Evolutionary conservation across 2,797 vertebrate species (phyloP).

Genomic region (Picus viridis): DNA sequence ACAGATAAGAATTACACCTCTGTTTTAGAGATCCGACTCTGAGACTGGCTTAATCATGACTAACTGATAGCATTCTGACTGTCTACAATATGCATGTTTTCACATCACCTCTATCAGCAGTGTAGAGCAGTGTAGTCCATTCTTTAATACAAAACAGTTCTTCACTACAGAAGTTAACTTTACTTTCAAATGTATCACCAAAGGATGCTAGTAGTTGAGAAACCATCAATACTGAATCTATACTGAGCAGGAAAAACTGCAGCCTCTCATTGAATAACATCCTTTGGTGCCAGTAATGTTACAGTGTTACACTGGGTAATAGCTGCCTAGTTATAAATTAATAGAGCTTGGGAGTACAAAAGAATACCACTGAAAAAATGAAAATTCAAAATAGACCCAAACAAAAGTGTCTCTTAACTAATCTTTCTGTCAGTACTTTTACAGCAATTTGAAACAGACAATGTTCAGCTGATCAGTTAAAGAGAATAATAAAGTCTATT

Average conservation of each 20-base stretch:
- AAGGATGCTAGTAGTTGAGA: background rate
- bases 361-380: background rate
- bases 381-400: background rate
- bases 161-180: background rate
- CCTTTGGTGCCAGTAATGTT: background rate
- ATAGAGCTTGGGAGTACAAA: background rate
- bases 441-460: background rate
- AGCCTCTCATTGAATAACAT: background rate
- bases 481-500: background rate
- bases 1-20: background rate
- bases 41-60: background rate
- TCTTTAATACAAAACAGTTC: background rate
- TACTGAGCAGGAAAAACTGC: background rate
- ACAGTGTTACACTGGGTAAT: background rate
- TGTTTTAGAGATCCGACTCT: background rate
- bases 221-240: background rate
- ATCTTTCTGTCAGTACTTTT: background rate
- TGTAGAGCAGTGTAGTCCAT: background rate
- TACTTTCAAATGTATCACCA: background rate
- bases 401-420: background rate
- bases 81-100: background rate
- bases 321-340: background rate
- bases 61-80: background rate
- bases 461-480: background rate
- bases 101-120: background rate